Conservation (phyloP, 2,113 vertebrate genomes). For the Myiozetetes cayanensis region DNA sequence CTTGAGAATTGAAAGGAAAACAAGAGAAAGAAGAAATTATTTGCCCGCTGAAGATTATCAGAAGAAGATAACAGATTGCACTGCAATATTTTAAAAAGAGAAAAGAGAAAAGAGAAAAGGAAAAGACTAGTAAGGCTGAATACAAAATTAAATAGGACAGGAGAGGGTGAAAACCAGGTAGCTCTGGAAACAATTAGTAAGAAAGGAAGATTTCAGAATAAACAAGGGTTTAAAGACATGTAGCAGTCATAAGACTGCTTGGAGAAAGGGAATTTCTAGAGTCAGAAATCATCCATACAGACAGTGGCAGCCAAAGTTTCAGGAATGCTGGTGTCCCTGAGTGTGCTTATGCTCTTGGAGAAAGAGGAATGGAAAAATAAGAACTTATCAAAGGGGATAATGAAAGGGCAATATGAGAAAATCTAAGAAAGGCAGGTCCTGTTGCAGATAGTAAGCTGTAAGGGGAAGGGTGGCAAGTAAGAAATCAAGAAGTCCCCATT, state of each 20-base stretch:
- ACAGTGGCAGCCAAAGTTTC: not conserved
- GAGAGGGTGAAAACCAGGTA: not conserved
- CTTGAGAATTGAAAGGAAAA: not conserved
- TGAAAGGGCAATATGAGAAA: not conserved
- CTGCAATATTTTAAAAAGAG: not conserved
- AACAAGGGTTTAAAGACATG: not conserved
- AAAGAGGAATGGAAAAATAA: not conserved
- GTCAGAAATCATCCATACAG: not conserved
- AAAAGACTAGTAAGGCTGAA: not conserved
- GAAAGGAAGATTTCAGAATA: not conserved
- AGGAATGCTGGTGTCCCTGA: not conserved
- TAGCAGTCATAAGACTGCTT: not conserved
- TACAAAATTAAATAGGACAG: not conserved
- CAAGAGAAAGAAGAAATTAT: not conserved
- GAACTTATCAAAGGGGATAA: not conserved
- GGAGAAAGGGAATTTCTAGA: not conserved
- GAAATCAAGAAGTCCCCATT: not conserved
- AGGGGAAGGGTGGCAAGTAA: not conserved
- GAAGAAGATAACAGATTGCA: not conserved
- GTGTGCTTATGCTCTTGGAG: not conserved
- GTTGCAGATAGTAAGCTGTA: not conserved
- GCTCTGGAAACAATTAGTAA: not conserved
- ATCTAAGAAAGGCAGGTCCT: not conserved
- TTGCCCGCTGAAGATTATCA: not conserved
- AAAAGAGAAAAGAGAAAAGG: not conserved